Evolutionary conservation across 2,797 vertebrate genomes (phyloP).

Genomic region (Telmatherina bonti): DNA sequence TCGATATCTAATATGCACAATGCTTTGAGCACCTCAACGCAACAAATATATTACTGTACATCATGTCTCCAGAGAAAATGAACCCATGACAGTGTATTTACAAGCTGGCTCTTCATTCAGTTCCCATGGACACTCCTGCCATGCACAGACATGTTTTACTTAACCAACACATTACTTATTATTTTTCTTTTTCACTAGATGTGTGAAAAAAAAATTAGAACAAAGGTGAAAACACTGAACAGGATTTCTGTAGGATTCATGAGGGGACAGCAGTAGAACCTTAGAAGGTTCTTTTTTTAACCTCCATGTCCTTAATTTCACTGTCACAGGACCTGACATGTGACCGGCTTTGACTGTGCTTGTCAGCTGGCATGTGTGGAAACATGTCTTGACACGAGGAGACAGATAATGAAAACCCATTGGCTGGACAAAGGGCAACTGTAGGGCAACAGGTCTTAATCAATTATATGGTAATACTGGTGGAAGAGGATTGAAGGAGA

Average conservation of each 20-base stretch:
- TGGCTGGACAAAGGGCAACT: slow-evolving; percentile 18
- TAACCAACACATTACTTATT: neutral
- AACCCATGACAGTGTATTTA: slow-evolving; percentile 44
- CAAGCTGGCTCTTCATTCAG: slow-evolving; percentile 22
- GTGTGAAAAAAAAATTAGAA: slow-evolving; percentile 14
- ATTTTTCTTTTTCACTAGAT: neutral
- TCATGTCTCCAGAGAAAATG: slow-evolving; percentile 36
- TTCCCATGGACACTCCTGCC: neutral
- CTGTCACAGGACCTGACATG: neutral
- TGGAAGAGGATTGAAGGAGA: slow-evolving; percentile 1
- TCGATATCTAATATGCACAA: slow-evolving; percentile 31
- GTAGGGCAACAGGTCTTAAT: slow-evolving; percentile 23
- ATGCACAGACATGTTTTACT: neutral
- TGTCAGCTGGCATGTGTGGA: slow-evolving; percentile 27
- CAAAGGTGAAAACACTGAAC: neutral
- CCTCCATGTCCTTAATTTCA: neutral
- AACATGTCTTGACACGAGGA: slow-evolving; percentile 10
- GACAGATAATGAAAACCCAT: slow-evolving; percentile 19
- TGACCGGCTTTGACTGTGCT: slow-evolving; percentile 14
- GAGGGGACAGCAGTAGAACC: neutral
- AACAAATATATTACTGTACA: slow-evolving; percentile 27
- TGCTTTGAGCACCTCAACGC: slow-evolving; percentile 36
- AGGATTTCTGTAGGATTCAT: neutral
- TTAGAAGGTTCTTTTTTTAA: slow-evolving; percentile 10
- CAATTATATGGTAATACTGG: slow-evolving; percentile 23